phyloP scores from a whole-genome alignment of 2,113 vertebrate species.

The Oxyruncus cristatus region DNA sequence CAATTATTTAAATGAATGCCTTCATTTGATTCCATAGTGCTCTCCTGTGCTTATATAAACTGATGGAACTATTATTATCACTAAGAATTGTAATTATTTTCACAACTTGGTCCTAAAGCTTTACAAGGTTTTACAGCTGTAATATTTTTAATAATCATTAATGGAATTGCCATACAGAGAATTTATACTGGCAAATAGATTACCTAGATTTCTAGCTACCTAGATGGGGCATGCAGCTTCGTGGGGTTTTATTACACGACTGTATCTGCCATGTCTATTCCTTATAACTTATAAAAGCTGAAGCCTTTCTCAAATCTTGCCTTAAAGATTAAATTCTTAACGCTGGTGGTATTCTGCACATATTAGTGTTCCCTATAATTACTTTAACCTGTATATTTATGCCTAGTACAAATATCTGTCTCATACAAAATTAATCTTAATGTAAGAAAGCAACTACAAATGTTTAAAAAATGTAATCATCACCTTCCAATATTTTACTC shows the following conservation, averaged over 20 bases:
- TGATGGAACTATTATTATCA: background rate
- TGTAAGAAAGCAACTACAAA: background rate
- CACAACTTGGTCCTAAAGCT: background rate
- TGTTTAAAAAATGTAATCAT: background rate
- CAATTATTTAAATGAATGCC: background rate
- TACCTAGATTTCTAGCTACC: background rate
- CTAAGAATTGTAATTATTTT: background rate
- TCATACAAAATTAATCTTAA: background rate
- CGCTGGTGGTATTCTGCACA: background rate
- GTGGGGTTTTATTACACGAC: background rate
- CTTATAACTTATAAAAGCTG: background rate
- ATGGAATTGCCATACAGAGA: background rate
- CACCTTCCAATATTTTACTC: background rate
- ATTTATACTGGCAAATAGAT: background rate
- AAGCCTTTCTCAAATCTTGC: background rate
- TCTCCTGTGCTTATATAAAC: background rate
- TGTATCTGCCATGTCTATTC: background rate
- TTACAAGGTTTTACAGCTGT: background rate
- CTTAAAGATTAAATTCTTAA: background rate
- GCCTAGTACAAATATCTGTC: background rate
- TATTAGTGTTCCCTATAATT: background rate
- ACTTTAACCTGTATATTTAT: background rate
- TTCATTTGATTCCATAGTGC: background rate
- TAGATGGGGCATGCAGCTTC: background rate
- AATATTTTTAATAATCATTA: background rate